A percentile compares a stretch with the other conserved stretches of the same genome.
Conservation (phyloP, 2,797 vertebrate species). For the Myotis pilosus region DNA sequence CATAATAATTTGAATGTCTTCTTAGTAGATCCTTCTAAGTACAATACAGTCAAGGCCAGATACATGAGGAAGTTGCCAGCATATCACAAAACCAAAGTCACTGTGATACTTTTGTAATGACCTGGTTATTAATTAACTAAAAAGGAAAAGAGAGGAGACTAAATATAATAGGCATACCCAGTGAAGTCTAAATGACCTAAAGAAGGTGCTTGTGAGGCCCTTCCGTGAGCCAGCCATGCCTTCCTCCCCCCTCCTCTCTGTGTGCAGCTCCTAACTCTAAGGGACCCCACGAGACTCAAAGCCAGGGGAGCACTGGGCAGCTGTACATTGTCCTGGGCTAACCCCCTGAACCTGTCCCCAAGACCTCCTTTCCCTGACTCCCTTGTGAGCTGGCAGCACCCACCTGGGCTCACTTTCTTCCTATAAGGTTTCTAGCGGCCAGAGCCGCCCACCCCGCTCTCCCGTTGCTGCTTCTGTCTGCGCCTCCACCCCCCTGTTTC, state of each 20-base stretch:
- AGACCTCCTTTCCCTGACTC: background rate
- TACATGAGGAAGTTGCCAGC: background rate
- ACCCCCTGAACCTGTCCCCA: background rate
- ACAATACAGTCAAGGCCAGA: background rate
- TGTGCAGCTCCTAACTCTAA: background rate
- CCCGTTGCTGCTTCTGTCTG: background rate
- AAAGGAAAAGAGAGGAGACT: background rate
- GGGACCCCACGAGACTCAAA: background rate
- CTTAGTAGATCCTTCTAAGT: background rate
- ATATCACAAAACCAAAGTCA: slow-evolving; percentile 25
- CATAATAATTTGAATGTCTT: background rate
- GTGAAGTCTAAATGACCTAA: background rate
- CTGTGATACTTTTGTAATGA: background rate
- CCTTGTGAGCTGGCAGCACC: background rate
- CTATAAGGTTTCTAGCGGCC: background rate
- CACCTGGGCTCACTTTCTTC: background rate
- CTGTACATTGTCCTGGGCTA: background rate
- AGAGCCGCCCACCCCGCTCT: rapidly evolving
- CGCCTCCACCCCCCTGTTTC: background rate
- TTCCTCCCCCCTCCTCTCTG: too few relatives aligned
- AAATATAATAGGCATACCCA: background rate
- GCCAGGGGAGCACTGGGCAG: background rate
- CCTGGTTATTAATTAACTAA: background rate
- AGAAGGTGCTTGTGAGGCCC: background rate
- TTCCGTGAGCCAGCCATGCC: background rate